These are phyloP conservation scores for Falco peregrinus DNA, from an alignment of 2,797 vertebrate species.

Conservation along the genomic window DNA sequence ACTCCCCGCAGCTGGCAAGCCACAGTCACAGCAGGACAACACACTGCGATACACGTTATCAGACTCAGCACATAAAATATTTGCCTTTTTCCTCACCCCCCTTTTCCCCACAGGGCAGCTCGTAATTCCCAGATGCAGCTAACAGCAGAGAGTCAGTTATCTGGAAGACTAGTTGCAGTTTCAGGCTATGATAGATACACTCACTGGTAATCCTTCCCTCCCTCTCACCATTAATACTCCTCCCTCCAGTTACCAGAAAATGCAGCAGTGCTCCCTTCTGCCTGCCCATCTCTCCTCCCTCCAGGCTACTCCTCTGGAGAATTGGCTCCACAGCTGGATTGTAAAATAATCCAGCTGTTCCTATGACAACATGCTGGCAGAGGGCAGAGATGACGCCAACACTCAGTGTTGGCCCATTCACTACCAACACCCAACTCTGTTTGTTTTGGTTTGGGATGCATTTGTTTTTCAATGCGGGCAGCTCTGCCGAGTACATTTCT, in stretches of 20 bases:
- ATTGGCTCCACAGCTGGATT: slow-evolving; percentile 59
- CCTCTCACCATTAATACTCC: neutral
- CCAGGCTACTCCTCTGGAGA: slow-evolving; percentile 62
- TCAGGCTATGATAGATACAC: slow-evolving; percentile 1
- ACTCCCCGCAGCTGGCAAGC: neutral
- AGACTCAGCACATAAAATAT: neutral
- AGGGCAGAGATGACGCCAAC: slow-evolving; percentile 64
- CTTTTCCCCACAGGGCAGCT: neutral
- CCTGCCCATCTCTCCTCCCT: slow-evolving; percentile 36
- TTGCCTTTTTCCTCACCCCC: neutral
- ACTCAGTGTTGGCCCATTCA: slow-evolving; percentile 47
- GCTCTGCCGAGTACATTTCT: slow-evolving; percentile 47
- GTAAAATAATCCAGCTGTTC: slow-evolving; percentile 72
- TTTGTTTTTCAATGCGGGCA: slow-evolving; percentile 54
- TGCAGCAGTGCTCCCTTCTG: neutral
- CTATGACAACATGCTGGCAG: slow-evolving; percentile 74
- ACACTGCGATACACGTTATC: neutral
- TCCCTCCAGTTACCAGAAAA: slow-evolving; percentile 41
- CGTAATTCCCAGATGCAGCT: slow-evolving; percentile 15
- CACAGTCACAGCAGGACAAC: neutral
- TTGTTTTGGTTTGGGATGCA: slow-evolving; percentile 66
- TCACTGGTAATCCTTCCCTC: slow-evolving; percentile 19
- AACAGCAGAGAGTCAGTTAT: slow-evolving; percentile 2
- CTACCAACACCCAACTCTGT: slow-evolving; percentile 71
- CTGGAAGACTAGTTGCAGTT: neutral